phyloP scores from a whole-genome alignment of 37 sponge, comb jelly and placozoan species.

The Crambe crambe region DNA sequence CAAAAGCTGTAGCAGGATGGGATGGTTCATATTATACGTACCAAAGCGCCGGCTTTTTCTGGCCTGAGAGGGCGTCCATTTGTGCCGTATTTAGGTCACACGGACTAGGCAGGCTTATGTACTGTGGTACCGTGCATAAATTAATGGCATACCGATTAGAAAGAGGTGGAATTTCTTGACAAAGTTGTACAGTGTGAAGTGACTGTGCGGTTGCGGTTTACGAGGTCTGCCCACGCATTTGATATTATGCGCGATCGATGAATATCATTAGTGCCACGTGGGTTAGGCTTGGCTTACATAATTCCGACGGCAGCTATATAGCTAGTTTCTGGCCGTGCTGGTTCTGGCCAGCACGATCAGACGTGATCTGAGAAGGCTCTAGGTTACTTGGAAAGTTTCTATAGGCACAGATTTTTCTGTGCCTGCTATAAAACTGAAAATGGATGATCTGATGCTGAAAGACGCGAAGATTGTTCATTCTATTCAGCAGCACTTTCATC shows the following conservation, averaged over 20 bases:
- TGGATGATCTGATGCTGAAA: no score
- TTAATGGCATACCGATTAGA: not conserved
- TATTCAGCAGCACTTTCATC: no score
- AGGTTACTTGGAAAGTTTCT: no score
- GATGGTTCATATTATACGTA: constrained; percentile 8
- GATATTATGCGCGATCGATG: constrained; percentile 1
- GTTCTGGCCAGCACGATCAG: no score
- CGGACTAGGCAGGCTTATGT: not conserved
- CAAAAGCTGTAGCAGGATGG: constrained; percentile 18
- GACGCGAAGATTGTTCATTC: no score
- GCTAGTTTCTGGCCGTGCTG: no score
- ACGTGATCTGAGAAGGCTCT: no score
- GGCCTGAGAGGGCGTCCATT: not conserved
- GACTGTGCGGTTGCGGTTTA: constrained; percentile 12
- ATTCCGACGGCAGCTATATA: no score
- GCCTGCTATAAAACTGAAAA: no score
- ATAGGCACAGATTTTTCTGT: no score
- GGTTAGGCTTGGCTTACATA: not conserved
- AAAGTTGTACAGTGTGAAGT: constrained; percentile 18
- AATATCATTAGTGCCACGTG: constrained; percentile 13
- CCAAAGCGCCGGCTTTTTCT: not conserved
- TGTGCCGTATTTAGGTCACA: not conserved
- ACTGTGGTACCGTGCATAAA: not conserved
- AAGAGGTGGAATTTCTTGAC: not conserved
- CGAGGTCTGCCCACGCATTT: constrained; percentile 22